Evolutionary conservation across 2,888 invertebrate species (phyloP).

Genomic region (Carterocephalus palaemon): DNA sequence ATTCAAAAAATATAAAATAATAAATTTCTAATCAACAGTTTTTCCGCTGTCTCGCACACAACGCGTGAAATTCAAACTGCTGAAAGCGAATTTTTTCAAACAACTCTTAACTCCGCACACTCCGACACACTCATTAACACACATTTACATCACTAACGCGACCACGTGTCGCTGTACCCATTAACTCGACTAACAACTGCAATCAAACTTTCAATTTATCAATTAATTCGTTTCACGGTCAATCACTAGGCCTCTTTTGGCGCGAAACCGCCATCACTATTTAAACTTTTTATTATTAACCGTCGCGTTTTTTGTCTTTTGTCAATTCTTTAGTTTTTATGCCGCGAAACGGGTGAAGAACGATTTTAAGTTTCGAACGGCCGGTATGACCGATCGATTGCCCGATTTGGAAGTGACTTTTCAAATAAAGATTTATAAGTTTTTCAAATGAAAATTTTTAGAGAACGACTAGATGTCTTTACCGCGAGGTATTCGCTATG

Average conservation of each 20-base stretch:
- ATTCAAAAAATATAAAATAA: too few relatives aligned
- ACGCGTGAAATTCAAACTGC: conserved; percentile 16
- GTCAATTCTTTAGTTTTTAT: conserved; percentile 41
- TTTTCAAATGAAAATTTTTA: conserved; percentile 45
- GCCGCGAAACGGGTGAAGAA: conserved; percentile 63
- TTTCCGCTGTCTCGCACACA: conserved; percentile 16
- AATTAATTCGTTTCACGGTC: conserved; percentile 40
- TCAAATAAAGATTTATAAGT: conserved; percentile 23
- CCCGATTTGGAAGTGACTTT: conserved; percentile 27
- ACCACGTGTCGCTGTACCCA: conserved; percentile 51
- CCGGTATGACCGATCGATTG: conserved; percentile 60
- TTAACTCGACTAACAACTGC: conserved; percentile 40
- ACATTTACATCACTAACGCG: conserved; percentile 72
- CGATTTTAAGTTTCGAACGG: conserved; percentile 50
- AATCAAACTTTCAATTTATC: conserved; percentile 57
- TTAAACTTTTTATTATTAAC: conserved; percentile 17
- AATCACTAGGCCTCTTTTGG: conserved; percentile 45
- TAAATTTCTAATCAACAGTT: too few relatives aligned
- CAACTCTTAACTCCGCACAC: conserved; percentile 51
- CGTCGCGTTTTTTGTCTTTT: conserved; percentile 19
- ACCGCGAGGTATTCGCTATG: conserved; percentile 80
- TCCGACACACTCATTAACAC: conserved; percentile 67
- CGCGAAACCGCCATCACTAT: conserved; percentile 41
- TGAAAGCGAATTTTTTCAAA: conserved; percentile 19
- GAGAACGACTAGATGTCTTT: conserved; percentile 73